A percentile compares a stretch with the other conserved stretches of the same genome.
Conservation (phyloP, 2,888 invertebrate genomes). For the Ptilodon capucinus region DNA sequence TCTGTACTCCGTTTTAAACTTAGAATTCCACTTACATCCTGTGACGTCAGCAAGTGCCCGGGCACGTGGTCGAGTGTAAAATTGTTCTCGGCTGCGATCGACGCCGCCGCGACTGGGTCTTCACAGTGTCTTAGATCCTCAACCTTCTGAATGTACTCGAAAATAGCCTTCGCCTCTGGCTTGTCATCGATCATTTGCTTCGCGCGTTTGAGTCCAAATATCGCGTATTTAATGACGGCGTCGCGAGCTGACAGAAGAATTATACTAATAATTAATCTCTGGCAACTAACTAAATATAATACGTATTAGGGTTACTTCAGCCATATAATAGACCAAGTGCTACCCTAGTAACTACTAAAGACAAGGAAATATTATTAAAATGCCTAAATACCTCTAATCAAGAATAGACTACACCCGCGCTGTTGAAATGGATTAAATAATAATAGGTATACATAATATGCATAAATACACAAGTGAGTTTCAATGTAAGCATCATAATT, state of each 20-base stretch:
- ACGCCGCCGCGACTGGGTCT: conserved; percentile 76
- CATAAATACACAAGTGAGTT: too few species aligned
- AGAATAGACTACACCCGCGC: too few species aligned
- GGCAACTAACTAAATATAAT: not conserved
- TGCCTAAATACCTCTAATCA: too few species aligned
- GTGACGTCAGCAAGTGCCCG: conserved; percentile 84
- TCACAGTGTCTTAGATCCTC: conserved; percentile 76
- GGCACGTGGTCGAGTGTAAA: conserved; percentile 88
- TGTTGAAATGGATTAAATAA: too few species aligned
- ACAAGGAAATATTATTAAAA: too few species aligned
- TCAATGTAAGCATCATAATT: too few species aligned
- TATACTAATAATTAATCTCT: not conserved
- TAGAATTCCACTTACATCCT: conserved; percentile 74
- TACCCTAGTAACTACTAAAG: too few species aligned
- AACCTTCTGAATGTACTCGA: conserved; percentile 72
- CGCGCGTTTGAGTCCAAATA: conserved; percentile 78
- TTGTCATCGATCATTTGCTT: conserved; percentile 65
- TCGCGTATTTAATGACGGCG: conserved; percentile 75
- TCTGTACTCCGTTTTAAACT: not conserved
- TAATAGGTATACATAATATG: too few species aligned
- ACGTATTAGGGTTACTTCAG: too few species aligned
- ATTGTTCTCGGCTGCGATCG: conserved; percentile 71
- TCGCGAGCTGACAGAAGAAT: conserved; percentile 55
- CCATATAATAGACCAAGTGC: too few species aligned
- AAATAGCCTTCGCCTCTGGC: conserved; percentile 60